Percentiles rank a stretch among this genome's conserved stretches.
Conservation (phyloP, 2,113 vertebrate species). For the Oceanites oceanicus region DNA sequence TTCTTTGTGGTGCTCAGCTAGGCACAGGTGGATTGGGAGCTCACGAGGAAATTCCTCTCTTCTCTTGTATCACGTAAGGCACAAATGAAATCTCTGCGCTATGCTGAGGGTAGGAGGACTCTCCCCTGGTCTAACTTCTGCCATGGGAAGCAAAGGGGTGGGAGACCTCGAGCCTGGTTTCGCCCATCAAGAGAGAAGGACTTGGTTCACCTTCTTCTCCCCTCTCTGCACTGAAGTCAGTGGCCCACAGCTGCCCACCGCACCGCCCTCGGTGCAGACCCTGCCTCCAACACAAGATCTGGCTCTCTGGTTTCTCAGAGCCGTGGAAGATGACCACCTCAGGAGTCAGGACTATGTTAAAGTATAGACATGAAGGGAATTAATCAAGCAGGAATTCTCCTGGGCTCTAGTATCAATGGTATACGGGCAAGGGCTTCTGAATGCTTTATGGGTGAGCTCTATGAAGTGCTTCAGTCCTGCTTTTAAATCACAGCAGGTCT, state of each 20-base stretch:
- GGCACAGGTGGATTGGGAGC: background rate
- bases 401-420: background rate
- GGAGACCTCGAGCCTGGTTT: background rate
- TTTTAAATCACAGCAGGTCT: background rate
- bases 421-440: background rate
- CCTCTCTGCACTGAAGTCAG: background rate
- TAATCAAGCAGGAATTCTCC: background rate
- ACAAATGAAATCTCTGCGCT: accelerated
- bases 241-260: background rate
- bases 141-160: background rate
- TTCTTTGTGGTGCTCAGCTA: background rate
- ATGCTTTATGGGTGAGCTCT: background rate
- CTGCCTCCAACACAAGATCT: background rate
- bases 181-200: background rate
- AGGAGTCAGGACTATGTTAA: background rate
- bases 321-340: background rate
- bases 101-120: background rate
- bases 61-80: background rate
- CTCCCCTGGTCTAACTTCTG: background rate
- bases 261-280: background rate
- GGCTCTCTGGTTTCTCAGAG: background rate
- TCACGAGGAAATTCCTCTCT: background rate
- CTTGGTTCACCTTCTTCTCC: background rate
- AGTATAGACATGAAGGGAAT: background rate
- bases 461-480: background rate